Conservation (phyloP, 2,113 vertebrate species). For the Hemicordylus capensis region DNA sequence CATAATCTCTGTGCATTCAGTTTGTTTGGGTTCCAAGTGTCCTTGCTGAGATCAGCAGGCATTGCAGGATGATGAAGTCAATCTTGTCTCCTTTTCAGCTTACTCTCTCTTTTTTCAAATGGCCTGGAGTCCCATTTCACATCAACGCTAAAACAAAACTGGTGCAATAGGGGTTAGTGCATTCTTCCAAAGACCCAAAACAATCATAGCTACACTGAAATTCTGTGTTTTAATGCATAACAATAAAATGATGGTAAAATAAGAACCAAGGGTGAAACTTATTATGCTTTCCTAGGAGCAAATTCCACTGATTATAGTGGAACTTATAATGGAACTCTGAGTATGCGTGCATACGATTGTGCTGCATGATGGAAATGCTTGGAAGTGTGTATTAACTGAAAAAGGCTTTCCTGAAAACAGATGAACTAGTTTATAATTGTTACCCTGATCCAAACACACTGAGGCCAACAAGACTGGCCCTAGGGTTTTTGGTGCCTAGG, state of each 20-base stretch:
- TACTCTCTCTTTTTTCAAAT: background rate
- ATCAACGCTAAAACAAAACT: constrained; percentile 9
- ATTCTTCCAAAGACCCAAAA: background rate
- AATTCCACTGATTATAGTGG: too few species aligned
- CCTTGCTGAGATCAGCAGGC: constrained; percentile 39
- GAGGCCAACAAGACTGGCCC: background rate
- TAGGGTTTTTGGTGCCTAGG: too few species aligned
- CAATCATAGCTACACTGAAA: background rate
- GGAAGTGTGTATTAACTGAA: too few species aligned
- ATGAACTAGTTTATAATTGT: background rate
- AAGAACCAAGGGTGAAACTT: background rate
- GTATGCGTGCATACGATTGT: too few species aligned
- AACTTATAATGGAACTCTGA: too few species aligned
- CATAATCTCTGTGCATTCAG: constrained; percentile 6
- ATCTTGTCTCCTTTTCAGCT: constrained; percentile 13
- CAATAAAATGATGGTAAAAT: background rate
- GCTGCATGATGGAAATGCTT: too few species aligned
- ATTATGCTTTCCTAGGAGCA: too few species aligned
- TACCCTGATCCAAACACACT: background rate
- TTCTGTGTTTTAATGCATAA: background rate
- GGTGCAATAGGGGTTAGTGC: background rate
- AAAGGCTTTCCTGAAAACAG: background rate
- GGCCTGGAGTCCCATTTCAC: background rate
- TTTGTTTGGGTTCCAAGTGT: constrained; percentile 3
- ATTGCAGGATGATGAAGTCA: constrained; percentile 22